Evolutionary conservation across 1,140 invertebrate genomes (phyloP).

Genomic region (Lasioglossum albipes): DNA sequence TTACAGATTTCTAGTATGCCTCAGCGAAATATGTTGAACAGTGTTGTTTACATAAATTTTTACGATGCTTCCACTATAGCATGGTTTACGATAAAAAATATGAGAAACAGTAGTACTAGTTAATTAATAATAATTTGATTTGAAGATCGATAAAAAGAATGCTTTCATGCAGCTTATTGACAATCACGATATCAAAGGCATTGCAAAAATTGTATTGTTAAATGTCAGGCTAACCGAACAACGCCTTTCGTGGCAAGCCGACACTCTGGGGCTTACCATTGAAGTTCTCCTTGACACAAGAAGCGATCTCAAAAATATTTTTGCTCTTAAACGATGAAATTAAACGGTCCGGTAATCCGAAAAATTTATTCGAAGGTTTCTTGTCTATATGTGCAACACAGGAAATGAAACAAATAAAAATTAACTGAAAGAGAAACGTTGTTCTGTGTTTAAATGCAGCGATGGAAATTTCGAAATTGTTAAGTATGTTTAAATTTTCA

Average conservation of each 20-base stretch:
- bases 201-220: conserved; percentile 31
- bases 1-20: no score
- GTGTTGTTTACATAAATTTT: no score
- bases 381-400: conserved; percentile 75
- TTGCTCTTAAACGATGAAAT: conserved; percentile 79
- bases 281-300: conserved; percentile 81
- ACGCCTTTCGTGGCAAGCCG: conserved; percentile 54
- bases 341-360: conserved; percentile 79
- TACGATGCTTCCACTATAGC: not conserved
- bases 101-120: not conserved
- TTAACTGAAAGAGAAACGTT: conserved; percentile 39
- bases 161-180: conserved; percentile 25
- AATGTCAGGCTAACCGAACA: not conserved
- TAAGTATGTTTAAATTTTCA: not conserved
- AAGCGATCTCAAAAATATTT: conserved; percentile 80
- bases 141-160: conserved; percentile 6
- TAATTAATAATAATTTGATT: not conserved
- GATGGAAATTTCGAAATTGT: not conserved
- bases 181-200: conserved; percentile 3
- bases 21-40: no score
- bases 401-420: conserved; percentile 62
- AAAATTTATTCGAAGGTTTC: conserved; percentile 76
- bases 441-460: not conserved
- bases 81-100: not conserved
- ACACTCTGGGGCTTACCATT: conserved; percentile 77